Percentiles rank a stretch among this genome's conserved stretches.
Evolutionary conservation across 2,888 invertebrate species (phyloP).

Genomic region (Platerodrilus igneus): DNA sequence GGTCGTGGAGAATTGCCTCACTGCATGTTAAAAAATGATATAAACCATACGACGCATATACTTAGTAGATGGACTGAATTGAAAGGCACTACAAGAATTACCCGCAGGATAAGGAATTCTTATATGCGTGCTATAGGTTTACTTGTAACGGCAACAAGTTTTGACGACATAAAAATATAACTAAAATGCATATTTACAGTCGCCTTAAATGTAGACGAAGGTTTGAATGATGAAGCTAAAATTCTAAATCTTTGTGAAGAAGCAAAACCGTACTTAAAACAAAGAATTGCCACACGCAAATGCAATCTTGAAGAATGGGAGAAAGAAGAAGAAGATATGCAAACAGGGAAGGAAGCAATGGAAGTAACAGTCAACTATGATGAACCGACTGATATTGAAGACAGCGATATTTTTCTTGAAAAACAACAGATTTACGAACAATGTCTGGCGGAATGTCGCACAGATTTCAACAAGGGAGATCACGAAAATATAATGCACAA

Average conservation of each 20-base stretch:
- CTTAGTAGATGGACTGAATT: constrained; percentile 5
- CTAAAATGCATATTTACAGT: background rate
- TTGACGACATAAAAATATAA: background rate
- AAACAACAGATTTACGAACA: too few species aligned
- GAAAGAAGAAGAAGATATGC: background rate
- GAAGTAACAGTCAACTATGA: too few species aligned
- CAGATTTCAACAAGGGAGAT: background rate
- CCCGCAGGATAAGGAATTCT: background rate
- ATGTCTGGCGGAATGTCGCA: background rate
- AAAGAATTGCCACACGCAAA: too few species aligned
- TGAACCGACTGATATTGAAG: too few species aligned
- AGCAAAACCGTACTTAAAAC: constrained; percentile 5
- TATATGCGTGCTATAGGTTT: background rate
- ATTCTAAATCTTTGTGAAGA: background rate
- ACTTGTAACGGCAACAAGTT: background rate
- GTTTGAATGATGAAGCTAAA: background rate
- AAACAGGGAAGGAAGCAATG: background rate
- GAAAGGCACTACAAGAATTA: background rate
- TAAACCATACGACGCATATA: constrained; percentile 1
- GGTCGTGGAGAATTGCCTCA: background rate
- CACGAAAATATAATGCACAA: constrained; percentile 2
- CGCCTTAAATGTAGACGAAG: constrained; percentile 2
- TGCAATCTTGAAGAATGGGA: background rate
- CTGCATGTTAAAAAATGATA: constrained; percentile 5
- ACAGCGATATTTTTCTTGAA: too few species aligned